Conservation (phyloP, 2,888 invertebrate genomes). For the Malthinus seriepunctatus region DNA sequence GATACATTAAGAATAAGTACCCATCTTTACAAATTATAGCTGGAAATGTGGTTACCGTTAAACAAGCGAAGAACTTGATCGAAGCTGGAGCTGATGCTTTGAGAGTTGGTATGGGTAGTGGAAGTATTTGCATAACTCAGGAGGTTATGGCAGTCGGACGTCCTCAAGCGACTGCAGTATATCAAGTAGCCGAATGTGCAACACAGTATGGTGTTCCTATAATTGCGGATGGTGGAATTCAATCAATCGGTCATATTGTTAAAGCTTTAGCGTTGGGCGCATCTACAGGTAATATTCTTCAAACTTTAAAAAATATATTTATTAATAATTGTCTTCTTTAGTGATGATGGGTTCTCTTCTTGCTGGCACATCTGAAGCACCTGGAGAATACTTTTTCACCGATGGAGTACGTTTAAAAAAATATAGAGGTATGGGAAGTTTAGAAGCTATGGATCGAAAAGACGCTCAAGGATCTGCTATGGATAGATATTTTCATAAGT, state of each 20-base stretch:
- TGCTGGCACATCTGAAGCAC: constrained; percentile 98
- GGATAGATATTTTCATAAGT: constrained; percentile 68
- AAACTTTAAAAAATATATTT: neutral
- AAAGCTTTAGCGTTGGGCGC: constrained; percentile 93
- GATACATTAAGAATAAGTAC: constrained; percentile 84
- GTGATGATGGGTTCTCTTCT: constrained; percentile 99
- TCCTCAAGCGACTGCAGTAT: constrained; percentile 97
- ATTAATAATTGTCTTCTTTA: constrained; percentile 37
- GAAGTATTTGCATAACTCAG: constrained; percentile 99
- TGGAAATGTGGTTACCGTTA: constrained; percentile 95
- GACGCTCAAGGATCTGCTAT: constrained; percentile 84
- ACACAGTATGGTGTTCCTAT: constrained; percentile 88
- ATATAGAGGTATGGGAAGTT: constrained; percentile 97
- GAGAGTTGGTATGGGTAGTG: constrained; percentile 98
- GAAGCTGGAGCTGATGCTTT: constrained; percentile 97
- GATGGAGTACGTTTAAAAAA: constrained; percentile 98
- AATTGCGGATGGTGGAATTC: constrained; percentile 98
- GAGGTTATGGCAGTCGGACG: constrained; percentile 99
- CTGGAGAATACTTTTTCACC: constrained; percentile 98
- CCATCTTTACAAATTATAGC: constrained; percentile 91
- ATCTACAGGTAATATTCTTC: constrained; percentile 64
- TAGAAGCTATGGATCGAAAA: constrained; percentile 97
- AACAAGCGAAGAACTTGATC: constrained; percentile 95
- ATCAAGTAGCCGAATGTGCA: constrained; percentile 92
- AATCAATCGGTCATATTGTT: constrained; percentile 94